phyloP scores from a whole-genome alignment of 2,113 vertebrate species.

The Tupaia tana region DNA sequence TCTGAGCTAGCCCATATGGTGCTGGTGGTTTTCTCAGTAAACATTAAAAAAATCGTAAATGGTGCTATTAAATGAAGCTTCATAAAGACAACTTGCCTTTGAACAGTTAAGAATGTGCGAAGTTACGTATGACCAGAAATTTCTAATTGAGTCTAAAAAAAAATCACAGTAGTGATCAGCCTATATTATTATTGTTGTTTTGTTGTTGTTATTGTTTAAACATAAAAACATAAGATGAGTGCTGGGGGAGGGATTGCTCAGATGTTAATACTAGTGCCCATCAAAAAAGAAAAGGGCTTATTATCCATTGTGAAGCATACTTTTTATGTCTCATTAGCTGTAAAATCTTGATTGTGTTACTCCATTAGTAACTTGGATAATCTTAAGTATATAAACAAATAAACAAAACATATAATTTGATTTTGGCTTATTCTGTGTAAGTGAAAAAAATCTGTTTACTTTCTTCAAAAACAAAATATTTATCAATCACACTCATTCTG shows the following conservation, averaged over 20 bases:
- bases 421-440: slow-evolving; percentile 8
- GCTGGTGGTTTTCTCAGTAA: slow-evolving; percentile 37
- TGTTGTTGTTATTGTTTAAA: neutral
- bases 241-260: neutral
- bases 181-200: neutral
- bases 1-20: slow-evolving; percentile 44
- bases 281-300: neutral
- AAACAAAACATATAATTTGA: neutral
- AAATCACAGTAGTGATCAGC: slow-evolving; percentile 9
- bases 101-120: slow-evolving; percentile 34
- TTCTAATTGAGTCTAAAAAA: slow-evolving; percentile 48
- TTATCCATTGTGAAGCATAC: neutral
- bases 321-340: neutral
- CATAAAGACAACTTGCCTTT: slow-evolving; percentile 28
- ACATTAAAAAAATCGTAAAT: slow-evolving; percentile 49
- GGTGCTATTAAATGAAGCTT: slow-evolving; percentile 45
- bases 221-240: neutral
- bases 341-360: neutral
- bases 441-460: slow-evolving; percentile 28
- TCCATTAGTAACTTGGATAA: neutral
- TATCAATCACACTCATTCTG: neutral
- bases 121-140: neutral
- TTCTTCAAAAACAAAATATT: neutral
- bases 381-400: slow-evolving; percentile 2
- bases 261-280: neutral